Evolutionary conservation across 2,113 vertebrate species (phyloP), one percentile per base, ranked within the genome.

Genomic region (Montifringilla adamsi): DNA sequence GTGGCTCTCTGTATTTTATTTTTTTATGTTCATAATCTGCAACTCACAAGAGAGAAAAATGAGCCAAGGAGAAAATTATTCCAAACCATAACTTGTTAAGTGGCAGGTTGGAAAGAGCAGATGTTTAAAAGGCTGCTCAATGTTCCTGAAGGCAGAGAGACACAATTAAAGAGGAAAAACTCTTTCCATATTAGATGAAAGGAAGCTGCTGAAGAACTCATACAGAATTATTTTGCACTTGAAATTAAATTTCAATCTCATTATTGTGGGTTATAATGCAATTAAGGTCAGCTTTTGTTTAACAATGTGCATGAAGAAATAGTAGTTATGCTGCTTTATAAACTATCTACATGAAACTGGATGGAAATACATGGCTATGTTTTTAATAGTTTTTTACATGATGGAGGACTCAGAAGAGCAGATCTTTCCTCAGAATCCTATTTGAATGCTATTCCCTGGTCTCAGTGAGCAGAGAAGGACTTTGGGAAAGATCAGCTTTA

Each of bases 31-130:
- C 53, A 44, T 59, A 64, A 33, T 94, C 56, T 43, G 13, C 72
- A 86, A 67, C 13, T 88, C 15, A 83, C 8, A 52, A 74, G 47
- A 75, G 28, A 90, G 39, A 73, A 95, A n/a, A 92, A 70, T 81
- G 82, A 90, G 24, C 18, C 64, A 72, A 90, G 70, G 52, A 90
- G 47, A 87, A 92, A 87, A 94, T 78, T 55, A 78, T 63, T 87
- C 77, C 7, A 5, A 89, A 56, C 52, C 1, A 0, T 53, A 90
- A 74, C 35, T 92, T 63, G 19, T 66, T 80, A 93, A 88, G 63
- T 64, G 66, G 44, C 70, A 94, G 82, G 81, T 87, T 89, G 70
- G 58, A 94, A 92, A 70, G 44, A 87, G 60, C 89, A 94, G 75
- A 63, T 85, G 62, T 74, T 90, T 77, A 82, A 90, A 64, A 90